Evolutionary conservation across 2,888 invertebrate genomes (phyloP), one percentile per base, ranked within the genome.

Genomic region (Polymixis flavicincta): DNA sequence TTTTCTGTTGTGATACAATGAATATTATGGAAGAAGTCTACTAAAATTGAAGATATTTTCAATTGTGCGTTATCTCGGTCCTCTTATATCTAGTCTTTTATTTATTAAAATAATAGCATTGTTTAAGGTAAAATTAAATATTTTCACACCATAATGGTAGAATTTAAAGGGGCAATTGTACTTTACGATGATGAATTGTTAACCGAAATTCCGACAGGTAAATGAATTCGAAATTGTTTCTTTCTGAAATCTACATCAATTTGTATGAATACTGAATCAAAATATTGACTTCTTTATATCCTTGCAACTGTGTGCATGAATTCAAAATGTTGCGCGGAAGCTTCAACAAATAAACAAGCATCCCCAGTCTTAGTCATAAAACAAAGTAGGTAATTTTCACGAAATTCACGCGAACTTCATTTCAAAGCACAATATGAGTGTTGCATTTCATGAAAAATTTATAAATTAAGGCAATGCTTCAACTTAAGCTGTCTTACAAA

Each of bases 381-480:
- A 82, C 71, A 61, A 60, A 73, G 2, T 3, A 32, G 32, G 73
- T 67, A 79, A 82, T 83, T 76, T 83, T 50, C 69, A 59, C 69
- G 74, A 79, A 81, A 60, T 74, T 77, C 80, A 76, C 60, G 60
- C 64, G 61, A 68, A 82, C 59, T 78, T 78, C 67, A 81, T 83
- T 82, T 66, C 74, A 83, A 80, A 83, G 72, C 80, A 80, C 78
- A 80, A 52, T 63, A 55, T 66, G 67, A 84, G 68, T 79, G 65
- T 77, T 83, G 74, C 79, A 80, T 74, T 85, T 78, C 78, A 85
- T 86, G 87, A 87, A 81, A 90, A 86, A 88, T 85, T 86, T 87
- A 88, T 88, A 89, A 89, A 89, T 88, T 88, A 87, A 80, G 74
- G 80, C 78, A 72, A 82, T 81, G 61, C 76, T 87, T 83, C 83